These are phyloP conservation scores for Baryphthengus martii DNA, from an alignment of 2,113 vertebrate genomes.

Conservation along the genomic window DNA sequence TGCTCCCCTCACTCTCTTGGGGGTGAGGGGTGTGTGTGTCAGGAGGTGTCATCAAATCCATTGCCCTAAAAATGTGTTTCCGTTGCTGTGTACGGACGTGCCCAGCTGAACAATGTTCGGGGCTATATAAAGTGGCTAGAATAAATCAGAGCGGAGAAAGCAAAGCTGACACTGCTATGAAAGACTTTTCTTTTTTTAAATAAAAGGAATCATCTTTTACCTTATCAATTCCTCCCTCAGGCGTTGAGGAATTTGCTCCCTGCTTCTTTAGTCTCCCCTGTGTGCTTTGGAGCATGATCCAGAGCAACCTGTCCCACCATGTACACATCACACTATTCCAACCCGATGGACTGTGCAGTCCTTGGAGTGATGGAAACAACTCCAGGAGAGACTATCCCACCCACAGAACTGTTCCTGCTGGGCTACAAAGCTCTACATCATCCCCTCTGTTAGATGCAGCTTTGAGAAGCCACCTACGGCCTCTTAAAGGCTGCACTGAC, in stretches of 20 bases:
- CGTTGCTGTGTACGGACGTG: background rate
- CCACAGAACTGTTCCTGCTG: background rate
- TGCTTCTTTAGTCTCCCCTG: background rate
- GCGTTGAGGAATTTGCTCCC: background rate
- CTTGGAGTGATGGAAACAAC: rapidly evolving
- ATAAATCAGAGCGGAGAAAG: background rate
- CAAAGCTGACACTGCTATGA: background rate
- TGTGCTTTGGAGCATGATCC: background rate
- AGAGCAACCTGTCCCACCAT: background rate
- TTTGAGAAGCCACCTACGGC: background rate
- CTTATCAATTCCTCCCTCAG: background rate
- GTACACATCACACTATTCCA: background rate
- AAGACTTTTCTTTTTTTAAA: background rate
- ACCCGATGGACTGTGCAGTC: background rate
- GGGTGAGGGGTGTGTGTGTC: rapidly evolving
- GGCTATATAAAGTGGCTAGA: background rate
- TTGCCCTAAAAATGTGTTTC: background rate
- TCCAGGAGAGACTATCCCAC: background rate
- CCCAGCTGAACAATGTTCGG: background rate
- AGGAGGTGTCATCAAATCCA: background rate
- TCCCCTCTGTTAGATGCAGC: background rate
- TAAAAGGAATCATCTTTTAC: background rate
- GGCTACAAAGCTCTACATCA: background rate
- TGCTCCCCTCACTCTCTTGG: rapidly evolving
- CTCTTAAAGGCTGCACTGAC: background rate